Evolutionary conservation across 2,797 vertebrate species (phyloP).

Genomic region (Tiaroga cobitis): DNA sequence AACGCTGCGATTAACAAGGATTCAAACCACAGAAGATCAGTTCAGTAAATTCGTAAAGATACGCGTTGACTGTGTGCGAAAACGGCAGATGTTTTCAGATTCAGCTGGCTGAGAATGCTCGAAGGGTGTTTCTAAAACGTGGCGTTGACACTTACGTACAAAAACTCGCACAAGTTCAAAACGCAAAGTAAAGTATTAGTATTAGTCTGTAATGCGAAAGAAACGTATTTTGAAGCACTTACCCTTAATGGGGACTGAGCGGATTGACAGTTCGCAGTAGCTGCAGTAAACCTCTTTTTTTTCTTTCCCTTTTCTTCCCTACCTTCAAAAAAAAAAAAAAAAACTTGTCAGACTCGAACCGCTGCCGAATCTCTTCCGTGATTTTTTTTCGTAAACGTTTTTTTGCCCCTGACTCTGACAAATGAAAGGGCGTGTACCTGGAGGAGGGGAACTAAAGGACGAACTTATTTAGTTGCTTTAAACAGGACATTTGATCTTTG

Average conservation of each 20-base stretch:
- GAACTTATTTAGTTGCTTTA: constrained; percentile 39
- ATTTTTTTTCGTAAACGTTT: constrained; percentile 74
- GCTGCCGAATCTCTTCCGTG: constrained; percentile 82
- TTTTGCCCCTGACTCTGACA: constrained; percentile 69
- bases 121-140: constrained; percentile 76
- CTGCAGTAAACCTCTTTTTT: constrained; percentile 61
- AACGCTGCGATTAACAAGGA: background rate
- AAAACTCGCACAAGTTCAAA: constrained; percentile 49
- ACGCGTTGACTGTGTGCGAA: background rate
- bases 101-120: background rate
- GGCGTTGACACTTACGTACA: constrained; percentile 71
- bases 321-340: constrained; percentile 65
- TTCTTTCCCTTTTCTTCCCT: constrained; percentile 51
- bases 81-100: constrained; percentile 6
- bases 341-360: constrained; percentile 71
- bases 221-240: constrained; percentile 65
- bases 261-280: constrained; percentile 67
- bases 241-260: constrained; percentile 70
- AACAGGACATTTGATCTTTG: background rate
- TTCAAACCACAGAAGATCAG: background rate
- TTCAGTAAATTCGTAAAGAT: background rate
- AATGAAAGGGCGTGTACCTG: constrained; percentile 85
- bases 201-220: background rate
- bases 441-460: constrained; percentile 53
- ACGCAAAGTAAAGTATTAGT: background rate